These are phyloP conservation scores for Lomographa bimaculata DNA, from an alignment of 2,888 invertebrate species.

Conservation along the genomic window DNA sequence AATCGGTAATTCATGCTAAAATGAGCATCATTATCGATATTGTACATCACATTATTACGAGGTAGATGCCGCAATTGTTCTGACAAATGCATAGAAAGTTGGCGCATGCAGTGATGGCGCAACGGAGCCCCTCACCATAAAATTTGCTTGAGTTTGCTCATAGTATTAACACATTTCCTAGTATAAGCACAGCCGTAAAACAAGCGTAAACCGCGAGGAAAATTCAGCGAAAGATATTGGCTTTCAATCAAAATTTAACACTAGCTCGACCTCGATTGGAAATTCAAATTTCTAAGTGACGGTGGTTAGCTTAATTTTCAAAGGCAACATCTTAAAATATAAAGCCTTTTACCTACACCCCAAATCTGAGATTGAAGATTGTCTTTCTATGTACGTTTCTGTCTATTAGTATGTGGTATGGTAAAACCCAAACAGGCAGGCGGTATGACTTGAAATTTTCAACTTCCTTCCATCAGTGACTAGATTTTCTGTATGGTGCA, in stretches of 20 bases:
- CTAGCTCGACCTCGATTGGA: constrained; percentile 18
- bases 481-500: no score
- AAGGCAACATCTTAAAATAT: constrained; percentile 1
- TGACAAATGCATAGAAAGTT: constrained; percentile 10
- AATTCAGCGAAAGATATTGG: constrained; percentile 27
- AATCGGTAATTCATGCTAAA: constrained; percentile 17
- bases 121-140: constrained; percentile 20
- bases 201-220: constrained; percentile 32
- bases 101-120: constrained; percentile 5
- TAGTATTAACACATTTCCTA: constrained; percentile 37
- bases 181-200: constrained; percentile 33
- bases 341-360: no score
- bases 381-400: no score
- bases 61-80: constrained; percentile 10
- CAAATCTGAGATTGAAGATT: no score
- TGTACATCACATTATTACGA: constrained; percentile 8
- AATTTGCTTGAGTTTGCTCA: constrained; percentile 35
- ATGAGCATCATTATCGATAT: constrained; percentile 18
- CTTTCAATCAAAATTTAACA: constrained; percentile 34
- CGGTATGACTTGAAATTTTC: no score
- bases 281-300: constrained; percentile 1
- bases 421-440: no score
- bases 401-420: no score
- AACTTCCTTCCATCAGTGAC: no score
- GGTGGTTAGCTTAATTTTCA: constrained; percentile 4